These are phyloP conservation scores for Trogon melanurus DNA, from an alignment of 2,113 vertebrate genomes.

Conservation along the genomic window DNA sequence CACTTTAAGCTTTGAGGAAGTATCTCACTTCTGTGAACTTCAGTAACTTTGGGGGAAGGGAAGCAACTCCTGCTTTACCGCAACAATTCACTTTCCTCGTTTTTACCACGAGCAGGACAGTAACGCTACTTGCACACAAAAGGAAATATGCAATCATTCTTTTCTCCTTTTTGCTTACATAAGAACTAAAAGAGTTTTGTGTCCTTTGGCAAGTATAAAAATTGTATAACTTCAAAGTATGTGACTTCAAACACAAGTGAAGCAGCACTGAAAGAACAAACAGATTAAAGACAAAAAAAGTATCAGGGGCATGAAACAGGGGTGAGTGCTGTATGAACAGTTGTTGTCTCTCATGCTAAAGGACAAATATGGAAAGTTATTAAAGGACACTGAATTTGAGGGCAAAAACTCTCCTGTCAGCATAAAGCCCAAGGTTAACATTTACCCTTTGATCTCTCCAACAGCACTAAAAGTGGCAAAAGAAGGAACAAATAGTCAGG, in stretches of 20 bases:
- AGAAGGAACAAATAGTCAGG: not conserved
- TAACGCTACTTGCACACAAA: conserved; percentile 11
- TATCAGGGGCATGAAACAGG: not conserved
- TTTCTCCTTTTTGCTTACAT: conserved; percentile 57
- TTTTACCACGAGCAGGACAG: not conserved
- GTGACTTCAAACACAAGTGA: conserved; percentile 67
- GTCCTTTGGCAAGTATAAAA: conserved; percentile 67
- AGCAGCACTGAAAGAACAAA: conserved; percentile 59
- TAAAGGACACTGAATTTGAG: not conserved
- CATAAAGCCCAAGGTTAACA: not conserved
- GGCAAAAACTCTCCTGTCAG: not conserved
- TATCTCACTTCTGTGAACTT: not conserved
- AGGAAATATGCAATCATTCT: conserved; percentile 51
- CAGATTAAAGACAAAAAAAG: conserved; percentile 55
- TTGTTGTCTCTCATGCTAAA: not conserved
- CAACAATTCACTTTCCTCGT: not conserved
- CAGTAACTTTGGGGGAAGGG: not conserved
- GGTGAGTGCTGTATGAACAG: not conserved
- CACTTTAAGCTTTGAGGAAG: not conserved
- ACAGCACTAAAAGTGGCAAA: not conserved
- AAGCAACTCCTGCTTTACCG: not conserved
- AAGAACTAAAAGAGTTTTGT: conserved; percentile 50
- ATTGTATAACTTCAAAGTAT: conserved; percentile 71
- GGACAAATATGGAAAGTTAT: not conserved
- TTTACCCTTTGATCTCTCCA: not conserved